phyloP scores from a whole-genome alignment of 2,888 invertebrate species.

The Melinaea menophilus region DNA sequence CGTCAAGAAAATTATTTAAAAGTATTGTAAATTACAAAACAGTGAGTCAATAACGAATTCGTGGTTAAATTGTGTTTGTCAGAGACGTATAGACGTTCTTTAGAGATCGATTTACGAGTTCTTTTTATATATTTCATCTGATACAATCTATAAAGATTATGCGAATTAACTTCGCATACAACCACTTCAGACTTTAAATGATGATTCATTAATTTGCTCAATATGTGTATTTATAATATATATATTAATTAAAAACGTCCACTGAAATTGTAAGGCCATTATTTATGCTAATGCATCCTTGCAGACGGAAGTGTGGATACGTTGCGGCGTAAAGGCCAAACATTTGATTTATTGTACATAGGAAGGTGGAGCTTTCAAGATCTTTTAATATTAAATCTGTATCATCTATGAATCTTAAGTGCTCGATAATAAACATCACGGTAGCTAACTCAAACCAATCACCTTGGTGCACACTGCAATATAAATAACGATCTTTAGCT shows the following conservation, averaged over 20 bases:
- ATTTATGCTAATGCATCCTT: constrained; percentile 24
- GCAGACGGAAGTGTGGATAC: constrained; percentile 25
- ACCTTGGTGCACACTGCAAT: constrained; percentile 37
- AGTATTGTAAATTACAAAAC: too few relatives aligned
- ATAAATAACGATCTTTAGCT: constrained; percentile 52
- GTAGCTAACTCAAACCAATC: constrained; percentile 47
- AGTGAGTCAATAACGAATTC: too few relatives aligned
- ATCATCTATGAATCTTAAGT: constrained; percentile 40
- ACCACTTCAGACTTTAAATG: too few relatives aligned
- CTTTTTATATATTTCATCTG: too few relatives aligned
- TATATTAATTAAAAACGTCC: constrained; percentile 1
- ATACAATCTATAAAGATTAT: too few relatives aligned
- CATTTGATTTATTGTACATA: constrained; percentile 30
- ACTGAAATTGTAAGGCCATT: constrained; percentile 5
- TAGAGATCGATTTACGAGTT: too few relatives aligned
- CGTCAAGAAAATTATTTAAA: too few relatives aligned
- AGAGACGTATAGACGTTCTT: too few relatives aligned
- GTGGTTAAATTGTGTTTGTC: too few relatives aligned
- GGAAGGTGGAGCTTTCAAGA: constrained; percentile 31
- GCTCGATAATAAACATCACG: constrained; percentile 54
- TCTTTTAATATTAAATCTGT: constrained; percentile 33
- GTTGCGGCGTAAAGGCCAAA: constrained; percentile 29
- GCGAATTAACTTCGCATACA: too few relatives aligned
- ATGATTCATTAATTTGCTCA: neutral
- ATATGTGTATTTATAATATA: neutral